These are phyloP conservation scores for Gonocerus acuteangulatus DNA, from an alignment of 2,888 invertebrate genomes.

Conservation along the genomic window DNA sequence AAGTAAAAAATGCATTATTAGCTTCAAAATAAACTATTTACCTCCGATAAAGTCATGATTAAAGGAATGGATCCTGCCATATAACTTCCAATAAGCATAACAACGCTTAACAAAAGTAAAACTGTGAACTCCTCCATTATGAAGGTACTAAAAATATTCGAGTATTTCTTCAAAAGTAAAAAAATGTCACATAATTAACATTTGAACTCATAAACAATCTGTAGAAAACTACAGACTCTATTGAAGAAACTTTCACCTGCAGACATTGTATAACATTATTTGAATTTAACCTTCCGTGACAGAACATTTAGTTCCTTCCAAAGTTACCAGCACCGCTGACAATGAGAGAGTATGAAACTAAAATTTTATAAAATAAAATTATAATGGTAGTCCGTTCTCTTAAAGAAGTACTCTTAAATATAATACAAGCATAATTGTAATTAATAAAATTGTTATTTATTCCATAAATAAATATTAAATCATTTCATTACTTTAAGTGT, in stretches of 20 bases:
- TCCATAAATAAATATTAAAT: too few species aligned
- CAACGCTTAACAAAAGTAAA: constrained; percentile 71
- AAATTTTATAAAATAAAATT: too few species aligned
- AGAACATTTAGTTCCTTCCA: background rate
- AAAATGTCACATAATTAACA: background rate
- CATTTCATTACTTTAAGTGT: background rate
- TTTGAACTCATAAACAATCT: background rate
- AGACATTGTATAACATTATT: background rate
- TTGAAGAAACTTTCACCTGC: background rate
- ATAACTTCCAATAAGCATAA: constrained; percentile 95
- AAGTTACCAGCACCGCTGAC: too few species aligned
- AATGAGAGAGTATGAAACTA: too few species aligned
- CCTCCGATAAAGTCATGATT: constrained; percentile 90
- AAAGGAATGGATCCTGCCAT: constrained; percentile 90
- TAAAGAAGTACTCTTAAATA: too few species aligned
- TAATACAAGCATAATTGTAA: too few species aligned
- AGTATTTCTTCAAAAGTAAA: background rate
- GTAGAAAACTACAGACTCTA: background rate
- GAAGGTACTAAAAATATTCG: background rate
- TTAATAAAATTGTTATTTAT: too few species aligned
- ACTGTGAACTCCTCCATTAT: constrained; percentile 76
- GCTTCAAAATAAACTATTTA: constrained; percentile 42
- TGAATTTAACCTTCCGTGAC: background rate
- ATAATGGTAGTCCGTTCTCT: too few species aligned
- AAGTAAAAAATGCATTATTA: constrained; percentile 22